Evolutionary conservation across 2,113 vertebrate species (phyloP).

Genomic region (Brienomyrus longianalis): DNA sequence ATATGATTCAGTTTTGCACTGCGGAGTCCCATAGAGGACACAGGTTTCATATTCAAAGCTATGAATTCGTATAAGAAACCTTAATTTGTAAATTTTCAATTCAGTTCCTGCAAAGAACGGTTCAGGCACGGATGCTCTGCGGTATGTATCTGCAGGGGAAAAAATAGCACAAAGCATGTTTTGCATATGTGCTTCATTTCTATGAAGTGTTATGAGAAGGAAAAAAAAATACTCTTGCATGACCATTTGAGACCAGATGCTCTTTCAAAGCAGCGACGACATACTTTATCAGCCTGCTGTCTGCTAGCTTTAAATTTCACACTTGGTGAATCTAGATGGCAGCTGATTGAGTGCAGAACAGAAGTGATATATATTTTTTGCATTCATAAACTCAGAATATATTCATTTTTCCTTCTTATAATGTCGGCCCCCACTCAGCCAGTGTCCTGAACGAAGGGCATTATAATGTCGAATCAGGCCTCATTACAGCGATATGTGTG

Average conservation of each 20-base stretch:
- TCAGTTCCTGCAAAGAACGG: background rate
- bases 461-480: slow-evolving; percentile 40
- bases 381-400: slow-evolving; percentile 1
- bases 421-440: background rate
- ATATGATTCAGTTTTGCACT: background rate
- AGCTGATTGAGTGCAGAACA: background rate
- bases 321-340: background rate
- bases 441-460: slow-evolving; percentile 43
- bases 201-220: background rate
- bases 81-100: background rate
- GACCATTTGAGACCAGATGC: background rate
- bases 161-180: background rate
- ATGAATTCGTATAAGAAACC: too few relatives aligned
- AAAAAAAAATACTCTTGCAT: background rate
- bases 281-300: background rate
- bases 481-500: slow-evolving; percentile 65
- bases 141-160: background rate
- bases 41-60: background rate
- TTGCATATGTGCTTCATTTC: background rate
- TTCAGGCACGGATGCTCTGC: too few relatives aligned
- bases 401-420: slow-evolving; percentile 6
- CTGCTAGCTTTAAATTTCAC: background rate
- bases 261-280: background rate
- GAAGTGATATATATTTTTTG: background rate
- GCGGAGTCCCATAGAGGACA: background rate